Conservation (phyloP, 2,797 vertebrate genomes). For the Oophaga sylvatica region DNA sequence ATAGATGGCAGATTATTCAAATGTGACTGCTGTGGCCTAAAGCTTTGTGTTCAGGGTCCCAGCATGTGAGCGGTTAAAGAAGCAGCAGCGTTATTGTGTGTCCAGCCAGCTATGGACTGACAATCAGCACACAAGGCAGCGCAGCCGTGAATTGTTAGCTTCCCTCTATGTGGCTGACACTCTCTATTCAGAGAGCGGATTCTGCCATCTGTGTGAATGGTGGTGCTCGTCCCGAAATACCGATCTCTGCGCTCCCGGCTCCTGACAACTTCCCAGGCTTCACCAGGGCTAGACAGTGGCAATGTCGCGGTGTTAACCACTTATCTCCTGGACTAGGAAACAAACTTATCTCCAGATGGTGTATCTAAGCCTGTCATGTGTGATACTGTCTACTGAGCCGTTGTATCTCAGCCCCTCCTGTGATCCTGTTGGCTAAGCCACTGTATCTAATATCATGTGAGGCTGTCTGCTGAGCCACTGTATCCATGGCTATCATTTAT, state of each 20-base stretch:
- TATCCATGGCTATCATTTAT: no score
- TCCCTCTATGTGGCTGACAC: constrained; percentile 71
- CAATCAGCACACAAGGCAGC: constrained; percentile 68
- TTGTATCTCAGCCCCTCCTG: not conserved
- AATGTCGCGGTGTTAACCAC: not conserved
- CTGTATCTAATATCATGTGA: not conserved
- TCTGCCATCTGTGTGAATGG: constrained; percentile 77
- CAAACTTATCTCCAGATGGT: constrained; percentile 17
- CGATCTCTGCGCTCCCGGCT: constrained; percentile 59
- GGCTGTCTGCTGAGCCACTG: not conserved
- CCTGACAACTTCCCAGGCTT: constrained; percentile 52
- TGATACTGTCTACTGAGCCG: not conserved
- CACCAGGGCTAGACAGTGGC: not conserved
- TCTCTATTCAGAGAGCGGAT: constrained; percentile 71
- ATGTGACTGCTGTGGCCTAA: not conserved
- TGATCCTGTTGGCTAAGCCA: not conserved
- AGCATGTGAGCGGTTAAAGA: constrained; percentile 63
- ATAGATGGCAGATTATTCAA: not conserved
- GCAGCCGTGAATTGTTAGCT: constrained; percentile 72
- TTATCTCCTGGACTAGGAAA: constrained; percentile 65
- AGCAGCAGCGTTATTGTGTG: constrained; percentile 69
- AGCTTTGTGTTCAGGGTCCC: constrained; percentile 12
- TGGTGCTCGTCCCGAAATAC: constrained; percentile 64
- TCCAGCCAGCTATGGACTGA: constrained; percentile 60
- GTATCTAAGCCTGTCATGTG: constrained; percentile 43